Conservation (phyloP, 2,888 invertebrate genomes). For the Ichneumon xanthorius region DNA sequence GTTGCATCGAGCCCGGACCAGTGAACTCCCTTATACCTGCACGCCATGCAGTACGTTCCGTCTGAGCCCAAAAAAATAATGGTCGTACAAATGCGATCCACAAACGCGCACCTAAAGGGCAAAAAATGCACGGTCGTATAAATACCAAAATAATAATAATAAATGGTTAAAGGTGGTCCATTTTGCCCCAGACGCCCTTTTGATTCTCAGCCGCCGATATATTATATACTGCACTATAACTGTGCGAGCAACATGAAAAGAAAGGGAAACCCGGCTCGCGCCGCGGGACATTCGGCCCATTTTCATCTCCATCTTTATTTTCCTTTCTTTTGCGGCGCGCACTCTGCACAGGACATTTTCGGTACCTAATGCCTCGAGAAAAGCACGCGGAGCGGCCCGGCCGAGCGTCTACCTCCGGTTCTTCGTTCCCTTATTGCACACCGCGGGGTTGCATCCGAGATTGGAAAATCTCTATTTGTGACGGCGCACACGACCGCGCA, state of each 20-base stretch:
- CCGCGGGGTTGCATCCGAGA: conserved; percentile 32
- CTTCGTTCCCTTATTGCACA: conserved; percentile 3
- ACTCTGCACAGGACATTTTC: neutral
- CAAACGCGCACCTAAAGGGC: conserved; percentile 45
- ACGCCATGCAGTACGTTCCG: conserved; percentile 31
- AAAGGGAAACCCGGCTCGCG: conserved; percentile 28
- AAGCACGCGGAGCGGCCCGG: conserved; percentile 4
- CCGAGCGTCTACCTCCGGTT: conserved; percentile 6
- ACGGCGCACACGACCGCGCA: conserved; percentile 8
- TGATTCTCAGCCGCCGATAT: no score
- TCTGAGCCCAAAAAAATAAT: conserved; percentile 49
- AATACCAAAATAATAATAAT: neutral
- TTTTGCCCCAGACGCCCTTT: no score
- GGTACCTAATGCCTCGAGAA: neutral
- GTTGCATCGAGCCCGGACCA: conserved; percentile 34
- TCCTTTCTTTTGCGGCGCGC: neutral
- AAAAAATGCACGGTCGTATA: neutral
- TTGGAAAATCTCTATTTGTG: conserved; percentile 36
- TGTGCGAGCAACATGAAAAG: neutral
- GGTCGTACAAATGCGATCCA: conserved; percentile 51
- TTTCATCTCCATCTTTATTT: conserved; percentile 11
- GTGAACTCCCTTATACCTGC: conserved; percentile 40
- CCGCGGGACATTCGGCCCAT: conserved; percentile 39
- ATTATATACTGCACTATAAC: no score
- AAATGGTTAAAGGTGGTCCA: no score